These are phyloP conservation scores for Coremacera marginata DNA, from an alignment of 2,888 invertebrate genomes.

Conservation along the genomic window DNA sequence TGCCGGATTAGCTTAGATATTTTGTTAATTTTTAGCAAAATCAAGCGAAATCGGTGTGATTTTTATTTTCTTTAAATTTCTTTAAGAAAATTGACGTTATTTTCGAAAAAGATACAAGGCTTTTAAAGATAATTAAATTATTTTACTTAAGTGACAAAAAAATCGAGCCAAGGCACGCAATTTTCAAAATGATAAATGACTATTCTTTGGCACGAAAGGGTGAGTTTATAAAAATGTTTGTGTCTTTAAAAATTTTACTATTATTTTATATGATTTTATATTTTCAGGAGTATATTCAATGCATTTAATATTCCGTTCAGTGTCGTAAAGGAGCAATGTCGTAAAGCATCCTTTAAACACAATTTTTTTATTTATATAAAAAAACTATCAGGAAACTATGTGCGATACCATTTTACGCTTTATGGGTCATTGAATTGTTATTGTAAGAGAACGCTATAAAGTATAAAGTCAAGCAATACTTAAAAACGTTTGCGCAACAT, in stretches of 20 bases:
- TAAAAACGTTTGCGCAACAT: not conserved
- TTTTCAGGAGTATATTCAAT: not conserved
- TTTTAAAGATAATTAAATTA: too few relatives aligned
- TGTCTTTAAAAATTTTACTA: too few relatives aligned
- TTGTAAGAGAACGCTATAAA: not conserved
- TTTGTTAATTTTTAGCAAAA: too few relatives aligned
- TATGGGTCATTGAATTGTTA: slow-evolving; percentile 19
- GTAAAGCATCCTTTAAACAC: not conserved
- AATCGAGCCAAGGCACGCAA: too few relatives aligned
- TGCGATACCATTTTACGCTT: not conserved
- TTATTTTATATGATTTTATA: not conserved
- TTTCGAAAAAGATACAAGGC: too few relatives aligned
- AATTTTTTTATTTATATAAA: not conserved
- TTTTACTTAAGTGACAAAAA: too few relatives aligned
- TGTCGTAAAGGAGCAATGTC: not conserved
- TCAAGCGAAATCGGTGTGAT: not conserved
- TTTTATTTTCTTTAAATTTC: not conserved
- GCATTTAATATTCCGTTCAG: not conserved
- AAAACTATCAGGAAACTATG: not conserved
- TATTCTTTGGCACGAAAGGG: too few relatives aligned
- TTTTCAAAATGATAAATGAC: too few relatives aligned
- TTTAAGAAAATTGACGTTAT: too few relatives aligned
- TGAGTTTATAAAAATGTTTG: too few relatives aligned
- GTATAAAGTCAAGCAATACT: not conserved
- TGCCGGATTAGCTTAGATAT: too few relatives aligned